Base-by-base conservation (phyloP, 2,888 invertebrate genomes). In the Eurytoma californica region DNA sequence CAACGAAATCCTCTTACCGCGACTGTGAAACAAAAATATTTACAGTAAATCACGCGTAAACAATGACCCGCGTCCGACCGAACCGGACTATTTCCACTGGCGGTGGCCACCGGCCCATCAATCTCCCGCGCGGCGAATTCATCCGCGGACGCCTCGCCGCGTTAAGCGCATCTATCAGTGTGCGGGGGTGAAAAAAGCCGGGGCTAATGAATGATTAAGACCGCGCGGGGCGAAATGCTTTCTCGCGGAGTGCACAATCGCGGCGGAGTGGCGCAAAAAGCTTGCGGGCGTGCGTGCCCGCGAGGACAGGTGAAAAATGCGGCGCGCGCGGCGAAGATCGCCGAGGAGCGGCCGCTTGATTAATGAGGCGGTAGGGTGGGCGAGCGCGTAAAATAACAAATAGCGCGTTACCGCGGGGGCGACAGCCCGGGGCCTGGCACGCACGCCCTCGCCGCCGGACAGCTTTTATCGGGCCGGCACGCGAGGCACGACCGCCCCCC, bases 371-470 rank as follows among this genome's bases (percentile, higher is more conserved):
- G n/a, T 60, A 4, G 81, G 83, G 83, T 82, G 83, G 87, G 87
- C 86, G 87, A 85, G 86, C 63, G 61, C 72, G 70, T 53, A 84
- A 87, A 88, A 88, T 87, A 88, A 88, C 87, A 88, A 88, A 89
- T 88, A 88, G 87, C 85, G 61, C 58, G 60, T 49, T 47, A 60
- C 57, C 65, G 76, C 30, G 49, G 58, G 30, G n/a, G 72, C 49
- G 63, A 14, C 14, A 74, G 58, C 58, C 47, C 24, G 51, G 65
- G 57, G 69, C 58, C 73, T 49, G n/a, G 20, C 51, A 18, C 20
- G 53, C 63, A 28, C 63, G n/a, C 47, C 65, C 67, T 68, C 58
- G 66, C n/a, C n/a, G 24, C 16, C 49, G 49, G 58, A 18, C 77
- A 49, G 57, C 49, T 79, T 79, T 79, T 79, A 79, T 79, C 73